Evolutionary conservation across 2,888 invertebrate genomes (phyloP).

Genomic region (Adelognathus sp.): DNA sequence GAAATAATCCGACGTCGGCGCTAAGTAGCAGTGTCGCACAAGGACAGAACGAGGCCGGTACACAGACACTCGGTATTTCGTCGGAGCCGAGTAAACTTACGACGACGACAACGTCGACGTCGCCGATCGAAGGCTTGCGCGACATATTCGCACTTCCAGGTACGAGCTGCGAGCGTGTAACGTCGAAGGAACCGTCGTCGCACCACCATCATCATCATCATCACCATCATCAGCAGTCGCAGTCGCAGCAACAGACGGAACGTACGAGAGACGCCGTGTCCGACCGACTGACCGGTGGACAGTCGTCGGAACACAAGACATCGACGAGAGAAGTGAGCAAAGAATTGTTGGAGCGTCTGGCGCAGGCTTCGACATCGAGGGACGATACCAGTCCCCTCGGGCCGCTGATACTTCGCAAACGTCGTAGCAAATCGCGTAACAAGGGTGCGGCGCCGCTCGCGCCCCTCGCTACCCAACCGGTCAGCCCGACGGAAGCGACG

Average conservation of each 20-base stretch:
- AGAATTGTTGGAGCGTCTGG: constrained; percentile 76
- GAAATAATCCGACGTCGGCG: constrained; percentile 51
- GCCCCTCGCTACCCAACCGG: constrained; percentile 82
- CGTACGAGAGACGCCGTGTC: constrained; percentile 60
- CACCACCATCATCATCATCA: constrained; percentile 72
- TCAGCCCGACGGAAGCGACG: constrained; percentile 83
- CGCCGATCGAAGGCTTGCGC: constrained; percentile 21
- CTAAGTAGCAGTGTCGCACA: constrained; percentile 37
- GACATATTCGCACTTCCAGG: constrained; percentile 14
- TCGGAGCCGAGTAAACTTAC: constrained; percentile 44
- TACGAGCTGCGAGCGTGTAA: constrained; percentile 43
- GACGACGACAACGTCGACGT: constrained; percentile 18
- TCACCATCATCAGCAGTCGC: constrained; percentile 69
- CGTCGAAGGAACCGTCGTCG: constrained; percentile 53
- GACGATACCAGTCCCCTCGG: constrained; percentile 73
- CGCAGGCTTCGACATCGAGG: constrained; percentile 74
- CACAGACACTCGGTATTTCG: constrained; percentile 47
- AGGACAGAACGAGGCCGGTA: constrained; percentile 60
- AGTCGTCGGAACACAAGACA: constrained; percentile 62
- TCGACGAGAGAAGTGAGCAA: constrained; percentile 73
- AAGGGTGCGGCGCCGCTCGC: constrained; percentile 82
- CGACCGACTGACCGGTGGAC: constrained; percentile 59
- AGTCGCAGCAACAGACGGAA: constrained; percentile 57
- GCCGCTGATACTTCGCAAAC: constrained; percentile 81
- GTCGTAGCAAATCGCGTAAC: constrained; percentile 85